Evolutionary conservation across 1,140 invertebrate species (phyloP).

Genomic region (Drosophila arawakana): DNA sequence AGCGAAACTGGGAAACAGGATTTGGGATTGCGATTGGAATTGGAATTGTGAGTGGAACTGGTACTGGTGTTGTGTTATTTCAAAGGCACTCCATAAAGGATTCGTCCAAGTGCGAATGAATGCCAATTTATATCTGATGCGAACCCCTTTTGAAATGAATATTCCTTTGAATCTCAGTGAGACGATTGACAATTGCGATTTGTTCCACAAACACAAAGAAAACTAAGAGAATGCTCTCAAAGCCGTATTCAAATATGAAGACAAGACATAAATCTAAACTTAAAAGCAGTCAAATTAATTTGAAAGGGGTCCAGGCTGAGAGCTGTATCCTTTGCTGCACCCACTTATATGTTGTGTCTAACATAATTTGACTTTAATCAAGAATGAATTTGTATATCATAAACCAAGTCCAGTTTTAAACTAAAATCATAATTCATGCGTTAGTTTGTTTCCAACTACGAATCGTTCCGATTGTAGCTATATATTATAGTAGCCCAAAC

Average conservation of each 20-base stretch:
- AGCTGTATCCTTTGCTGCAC: background rate
- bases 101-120: conserved; percentile 57
- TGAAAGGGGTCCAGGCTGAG: background rate
- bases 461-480: too few relatives aligned
- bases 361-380: too few relatives aligned
- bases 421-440: too few relatives aligned
- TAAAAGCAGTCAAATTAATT: background rate
- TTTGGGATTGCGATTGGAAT: conserved; percentile 41
- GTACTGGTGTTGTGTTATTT: conserved; percentile 23
- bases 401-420: too few relatives aligned
- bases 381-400: too few relatives aligned
- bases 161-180: conserved; percentile 1
- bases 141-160: background rate
- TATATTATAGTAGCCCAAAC: too few relatives aligned
- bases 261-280: background rate
- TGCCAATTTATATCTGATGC: conserved; percentile 47
- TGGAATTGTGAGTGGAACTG: conserved; percentile 44
- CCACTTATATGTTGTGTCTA: too few relatives aligned
- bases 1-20: conserved; percentile 38
- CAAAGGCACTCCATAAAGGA: conserved; percentile 27
- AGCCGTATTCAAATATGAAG: background rate
- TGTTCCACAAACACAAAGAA: conserved; percentile 2
- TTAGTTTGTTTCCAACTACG: too few relatives aligned
- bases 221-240: background rate
- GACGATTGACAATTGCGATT: conserved; percentile 3